These are phyloP conservation scores for Eleginops maclovinus DNA, from an alignment of 2,113 vertebrate species.

Conservation along the genomic window DNA sequence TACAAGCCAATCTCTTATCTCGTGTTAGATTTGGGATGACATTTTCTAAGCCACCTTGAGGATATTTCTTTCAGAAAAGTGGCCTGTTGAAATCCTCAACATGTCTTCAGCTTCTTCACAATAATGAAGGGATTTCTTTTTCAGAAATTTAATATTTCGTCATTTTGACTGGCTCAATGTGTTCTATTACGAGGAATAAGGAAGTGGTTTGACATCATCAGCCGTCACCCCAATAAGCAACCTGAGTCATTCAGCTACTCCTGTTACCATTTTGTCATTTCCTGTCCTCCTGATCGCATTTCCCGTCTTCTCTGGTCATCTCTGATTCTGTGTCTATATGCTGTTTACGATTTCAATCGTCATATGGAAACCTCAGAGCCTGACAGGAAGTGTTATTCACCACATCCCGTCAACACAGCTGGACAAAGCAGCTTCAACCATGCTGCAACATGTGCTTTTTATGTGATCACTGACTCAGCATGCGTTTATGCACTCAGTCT, in stretches of 20 bases:
- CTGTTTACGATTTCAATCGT: not conserved
- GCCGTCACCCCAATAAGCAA: constrained; percentile 1
- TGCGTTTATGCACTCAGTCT: not conserved
- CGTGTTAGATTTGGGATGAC: constrained; percentile 47
- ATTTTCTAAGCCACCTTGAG: constrained; percentile 5
- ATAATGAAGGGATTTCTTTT: not conserved
- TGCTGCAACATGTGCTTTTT: constrained; percentile 10
- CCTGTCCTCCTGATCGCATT: not conserved
- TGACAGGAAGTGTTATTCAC: constrained; percentile 61
- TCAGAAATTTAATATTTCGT: not conserved
- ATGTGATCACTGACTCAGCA: constrained; percentile 10
- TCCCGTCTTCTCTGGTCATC: not conserved
- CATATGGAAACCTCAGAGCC: not conserved
- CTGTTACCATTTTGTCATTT: constrained; percentile 21
- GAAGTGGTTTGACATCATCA: constrained; percentile 6
- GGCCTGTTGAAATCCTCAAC: not conserved
- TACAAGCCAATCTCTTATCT: constrained; percentile 40
- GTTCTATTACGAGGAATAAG: not conserved
- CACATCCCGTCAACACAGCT: constrained; percentile 51
- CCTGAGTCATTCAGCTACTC: constrained; percentile 19
- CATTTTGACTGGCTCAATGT: not conserved
- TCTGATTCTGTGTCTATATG: not conserved
- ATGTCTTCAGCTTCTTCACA: not conserved
- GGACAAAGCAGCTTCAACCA: constrained; percentile 17
- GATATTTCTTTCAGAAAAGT: constrained; percentile 13